A percentile compares a stretch with the other conserved stretches of the same genome.
Evolutionary conservation across 2,113 vertebrate genomes (phyloP).

Genomic region (Brachionichthys hirsutus): DNA sequence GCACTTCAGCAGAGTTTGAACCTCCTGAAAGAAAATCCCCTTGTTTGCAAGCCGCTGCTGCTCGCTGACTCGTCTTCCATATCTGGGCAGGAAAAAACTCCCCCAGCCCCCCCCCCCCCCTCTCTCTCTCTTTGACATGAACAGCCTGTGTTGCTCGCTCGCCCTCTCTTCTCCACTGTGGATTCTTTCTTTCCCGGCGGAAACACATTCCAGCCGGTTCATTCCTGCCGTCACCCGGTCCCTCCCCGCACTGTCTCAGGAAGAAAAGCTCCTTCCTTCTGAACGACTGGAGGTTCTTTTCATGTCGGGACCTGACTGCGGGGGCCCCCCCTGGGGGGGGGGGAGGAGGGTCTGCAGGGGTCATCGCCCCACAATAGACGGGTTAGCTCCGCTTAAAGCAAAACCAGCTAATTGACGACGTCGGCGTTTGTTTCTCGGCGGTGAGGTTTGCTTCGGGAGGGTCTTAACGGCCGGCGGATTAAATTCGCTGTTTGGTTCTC

Average conservation of each 20-base stretch:
- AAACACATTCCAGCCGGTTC: conserved; percentile 63
- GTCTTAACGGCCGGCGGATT: background rate
- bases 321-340: background rate
- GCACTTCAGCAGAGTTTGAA: conserved; percentile 9
- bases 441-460: conserved; percentile 4
- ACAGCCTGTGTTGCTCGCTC: background rate
- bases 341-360: conserved; percentile 25
- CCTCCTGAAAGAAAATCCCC: background rate
- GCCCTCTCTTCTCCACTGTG: background rate
- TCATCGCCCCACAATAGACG: conserved; percentile 31
- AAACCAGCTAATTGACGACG: conserved; percentile 39
- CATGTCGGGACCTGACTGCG: conserved; percentile 41
- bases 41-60: background rate
- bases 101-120: conserved; percentile 3
- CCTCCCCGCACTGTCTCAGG: background rate
- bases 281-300: conserved; percentile 28
- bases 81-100: conserved; percentile 37
- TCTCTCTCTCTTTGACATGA: conserved; percentile 2
- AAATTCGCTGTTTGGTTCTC: background rate
- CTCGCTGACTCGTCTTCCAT: conserved; percentile 11
- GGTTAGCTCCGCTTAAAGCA: conserved; percentile 27
- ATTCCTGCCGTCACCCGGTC: conserved; percentile 17
- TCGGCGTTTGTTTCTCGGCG: background rate
- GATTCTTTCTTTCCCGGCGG: conserved; percentile 33
- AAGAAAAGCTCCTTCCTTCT: conserved; percentile 33